A percentile compares a stretch with the other conserved stretches of the same genome.
phyloP scores from a whole-genome alignment of 2,888 invertebrate genomes.

The Tachina fera region DNA sequence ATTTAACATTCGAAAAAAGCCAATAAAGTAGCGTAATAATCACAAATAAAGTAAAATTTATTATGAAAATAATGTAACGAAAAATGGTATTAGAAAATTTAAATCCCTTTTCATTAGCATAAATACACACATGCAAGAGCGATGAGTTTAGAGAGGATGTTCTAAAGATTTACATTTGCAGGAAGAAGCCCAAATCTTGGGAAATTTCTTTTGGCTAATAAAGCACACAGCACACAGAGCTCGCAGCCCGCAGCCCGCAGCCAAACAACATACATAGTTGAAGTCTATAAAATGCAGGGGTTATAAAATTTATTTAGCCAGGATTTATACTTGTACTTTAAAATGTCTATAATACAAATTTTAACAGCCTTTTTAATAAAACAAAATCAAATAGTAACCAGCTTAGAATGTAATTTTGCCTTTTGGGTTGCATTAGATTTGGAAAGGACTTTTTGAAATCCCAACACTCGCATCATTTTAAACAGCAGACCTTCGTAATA shows the following conservation, averaged over 20 bases:
- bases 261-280: background rate
- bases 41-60: conserved; percentile 81
- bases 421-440: conserved; percentile 67
- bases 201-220: conserved; percentile 46
- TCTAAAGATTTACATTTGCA: conserved; percentile 54
- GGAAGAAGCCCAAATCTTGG: conserved; percentile 50
- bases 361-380: conserved; percentile 64
- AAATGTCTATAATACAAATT: conserved; percentile 57
- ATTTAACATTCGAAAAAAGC: conserved; percentile 43
- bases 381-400: conserved; percentile 52
- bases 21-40: conserved; percentile 82
- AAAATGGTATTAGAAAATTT: conserved; percentile 51
- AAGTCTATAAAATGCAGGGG: conserved; percentile 37
- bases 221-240: too few species aligned
- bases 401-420: conserved; percentile 67
- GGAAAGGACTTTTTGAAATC: conserved; percentile 55
- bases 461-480: background rate
- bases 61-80: conserved; percentile 66
- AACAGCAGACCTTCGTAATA: conserved; percentile 51
- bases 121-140: conserved; percentile 8
- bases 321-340: conserved; percentile 43
- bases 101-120: conserved; percentile 63
- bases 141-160: conserved; percentile 1
- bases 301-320: conserved; percentile 45
- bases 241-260: conserved; percentile 34